Percentiles rank a stretch among this genome's conserved stretches.
Conservation (phyloP, 2,797 vertebrate genomes). For the Phataginus tricuspis region DNA sequence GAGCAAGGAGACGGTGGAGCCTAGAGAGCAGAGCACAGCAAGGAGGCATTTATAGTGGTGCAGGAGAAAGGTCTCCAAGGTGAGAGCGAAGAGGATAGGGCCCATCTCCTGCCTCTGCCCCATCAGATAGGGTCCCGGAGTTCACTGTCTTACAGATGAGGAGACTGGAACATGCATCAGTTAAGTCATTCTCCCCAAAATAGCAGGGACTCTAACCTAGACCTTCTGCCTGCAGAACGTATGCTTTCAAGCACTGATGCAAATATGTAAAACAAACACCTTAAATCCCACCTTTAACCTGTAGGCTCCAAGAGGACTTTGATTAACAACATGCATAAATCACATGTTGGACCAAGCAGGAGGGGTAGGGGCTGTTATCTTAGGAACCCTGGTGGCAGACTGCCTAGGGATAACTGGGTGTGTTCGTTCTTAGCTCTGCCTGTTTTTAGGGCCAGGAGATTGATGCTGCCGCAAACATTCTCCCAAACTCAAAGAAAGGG, state of each 20-base stretch:
- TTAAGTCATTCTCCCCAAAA: not conserved
- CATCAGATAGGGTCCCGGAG: not conserved
- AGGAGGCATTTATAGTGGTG: not conserved
- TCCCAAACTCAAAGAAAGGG: not conserved
- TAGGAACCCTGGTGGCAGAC: not conserved
- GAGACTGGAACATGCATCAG: not conserved
- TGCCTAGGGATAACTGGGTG: not conserved
- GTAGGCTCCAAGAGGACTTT: not conserved
- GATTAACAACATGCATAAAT: not conserved
- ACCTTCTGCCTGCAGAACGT: not conserved
- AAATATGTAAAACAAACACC: not conserved
- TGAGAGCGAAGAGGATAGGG: not conserved
- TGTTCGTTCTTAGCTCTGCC: not conserved
- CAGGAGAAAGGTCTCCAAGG: not conserved
- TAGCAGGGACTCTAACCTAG: not conserved
- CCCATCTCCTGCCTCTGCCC: not conserved
- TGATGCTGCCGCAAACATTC: not conserved
- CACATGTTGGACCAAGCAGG: not conserved
- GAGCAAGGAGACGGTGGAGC: not conserved
- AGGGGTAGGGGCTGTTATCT: not conserved
- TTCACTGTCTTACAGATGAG: not conserved
- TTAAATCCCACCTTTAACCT: not conserved
- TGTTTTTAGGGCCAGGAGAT: not conserved
- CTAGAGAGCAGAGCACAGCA: not conserved
- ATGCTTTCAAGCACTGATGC: not conserved